Base-by-base conservation (phyloP, 1,140 invertebrate genomes). In the Drosophila guanche region DNA sequence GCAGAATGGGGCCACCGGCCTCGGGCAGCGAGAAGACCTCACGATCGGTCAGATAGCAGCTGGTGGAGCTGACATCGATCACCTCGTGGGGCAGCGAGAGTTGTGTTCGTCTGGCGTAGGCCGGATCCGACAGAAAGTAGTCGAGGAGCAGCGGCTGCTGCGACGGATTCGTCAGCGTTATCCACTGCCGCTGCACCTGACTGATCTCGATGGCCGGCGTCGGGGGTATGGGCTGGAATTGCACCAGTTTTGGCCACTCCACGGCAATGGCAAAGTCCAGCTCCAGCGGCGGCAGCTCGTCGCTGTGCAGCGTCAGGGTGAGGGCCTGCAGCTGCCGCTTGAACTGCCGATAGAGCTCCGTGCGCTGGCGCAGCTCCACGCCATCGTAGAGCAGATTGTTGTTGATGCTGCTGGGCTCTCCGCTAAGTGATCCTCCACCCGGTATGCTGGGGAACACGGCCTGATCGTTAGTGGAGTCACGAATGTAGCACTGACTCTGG, bases 401-500 rank as follows among this genome's bases (percentile, higher is more conserved):
- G 40, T 89, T 81, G 16, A 51, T 45, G 2, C 68, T 22, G n/a
- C 65, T 62, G 1, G 33, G 33, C 10, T 37, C 33, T 4, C 33
- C 33, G 4, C 33, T 10, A 4, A 37, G 10, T 3, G 33, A 2
- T 53, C 45, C 22, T 1, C 23, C 54, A 7, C 58, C 70, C 6
- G 56, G 51, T 8, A 55, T 58, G 6, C 47, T 45, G n/a, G 47
- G 54, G 14, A 76, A 76, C 12, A 78, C 56, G 5, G 47, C 45
- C 10, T 47, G 16, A 3, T 54, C 62, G 16, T 76, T 72, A 8
- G 37, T 45, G 8, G 48, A 27, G 7, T 63, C 57, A 0, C 48
- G 62, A 45, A 96, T 93, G 89, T 98, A 98, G 92, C 96, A 97
- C 50, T 95, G 92, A 7, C 94, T 93, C 33, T 93, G 92, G 91